Evolutionary conservation across 2,113 vertebrate species (phyloP), one percentile per base, ranked within the genome.

Genomic region (Boulengerochromis microlepis): DNA sequence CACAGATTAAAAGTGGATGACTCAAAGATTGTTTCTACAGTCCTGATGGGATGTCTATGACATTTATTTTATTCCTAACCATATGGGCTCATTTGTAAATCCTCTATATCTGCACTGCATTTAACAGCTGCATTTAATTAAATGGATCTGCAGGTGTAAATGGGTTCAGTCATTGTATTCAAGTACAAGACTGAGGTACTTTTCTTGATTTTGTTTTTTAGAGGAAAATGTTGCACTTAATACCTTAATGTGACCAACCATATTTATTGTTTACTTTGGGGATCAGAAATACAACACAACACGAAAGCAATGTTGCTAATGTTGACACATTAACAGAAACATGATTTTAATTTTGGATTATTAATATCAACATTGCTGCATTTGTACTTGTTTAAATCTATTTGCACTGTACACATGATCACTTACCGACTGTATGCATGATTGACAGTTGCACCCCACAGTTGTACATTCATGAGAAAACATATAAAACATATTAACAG

Each of bases 301-400:
- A 61, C 2, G 0, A n/a, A 52, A 52, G 4, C 61, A 69, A n/a
- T 38, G 7, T 69, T 69, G 33, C 19, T 38, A 69, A 69, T 0
- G 19, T 3, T 5, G 1, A 69, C 5, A 10, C 8, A 16, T 24
- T 74, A 26, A 11, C 71, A 76, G 19, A 76, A 47, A 76, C 8
- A 76, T 8, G 24, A 19, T 47, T 76, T 76, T 47, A 76, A 76
- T 76, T 24, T 26, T 76, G 69, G 40, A 76, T 10, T 29, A 47
- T 47, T 47, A 76, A 26, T 47, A 76, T 76, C 24, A 29, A 18
- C 71, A 50, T 50, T 50, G 71, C 71, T 78, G 1, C 10, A 31
- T 74, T 74, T 74, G 15, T 26, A 26, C 40, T 38, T 66, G 6
- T 42, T 71, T 24, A 16, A 71, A 71, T 71, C 35, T 13, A 26